Percentiles rank a stretch among this genome's conserved stretches.
Evolutionary conservation across 2,888 invertebrate genomes (phyloP).

Genomic region (Drosophila birchii): DNA sequence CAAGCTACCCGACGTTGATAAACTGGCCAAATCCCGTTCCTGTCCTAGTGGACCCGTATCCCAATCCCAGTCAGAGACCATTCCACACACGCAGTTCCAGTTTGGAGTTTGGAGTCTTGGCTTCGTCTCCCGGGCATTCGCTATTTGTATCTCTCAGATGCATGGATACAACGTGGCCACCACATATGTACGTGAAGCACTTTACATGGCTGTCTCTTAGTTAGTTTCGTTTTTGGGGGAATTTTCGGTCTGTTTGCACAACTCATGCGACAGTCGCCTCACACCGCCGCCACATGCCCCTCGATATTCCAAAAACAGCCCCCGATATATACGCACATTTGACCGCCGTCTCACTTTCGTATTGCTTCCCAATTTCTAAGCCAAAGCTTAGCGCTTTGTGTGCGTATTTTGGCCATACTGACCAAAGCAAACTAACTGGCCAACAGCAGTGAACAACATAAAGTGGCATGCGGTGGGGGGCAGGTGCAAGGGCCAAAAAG

Average conservation of each 20-base stretch:
- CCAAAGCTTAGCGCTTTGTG: constrained; percentile 62
- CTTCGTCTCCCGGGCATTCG: constrained; percentile 32
- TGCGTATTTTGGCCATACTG: constrained; percentile 65
- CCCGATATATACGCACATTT: constrained; percentile 47
- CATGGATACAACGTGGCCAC: constrained; percentile 29
- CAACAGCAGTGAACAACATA: constrained; percentile 2
- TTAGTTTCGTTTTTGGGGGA: constrained; percentile 51
- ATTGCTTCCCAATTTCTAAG: constrained; percentile 66
- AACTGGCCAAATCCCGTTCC: constrained; percentile 41
- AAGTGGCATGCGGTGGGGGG: neutral
- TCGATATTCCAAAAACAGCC: constrained; percentile 4
- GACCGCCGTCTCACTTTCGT: constrained; percentile 55
- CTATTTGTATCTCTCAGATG: constrained; percentile 66
- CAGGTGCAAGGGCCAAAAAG: neutral
- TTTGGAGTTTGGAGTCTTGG: constrained; percentile 27
- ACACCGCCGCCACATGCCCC: neutral
- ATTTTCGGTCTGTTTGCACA: constrained; percentile 69
- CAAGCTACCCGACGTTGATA: constrained; percentile 41
- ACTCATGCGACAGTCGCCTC: constrained; percentile 62
- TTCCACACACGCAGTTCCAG: constrained; percentile 31
- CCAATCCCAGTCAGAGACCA: constrained; percentile 18
- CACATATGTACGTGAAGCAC: constrained; percentile 50
- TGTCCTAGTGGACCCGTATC: constrained; percentile 23
- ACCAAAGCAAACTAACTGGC: constrained; percentile 55
- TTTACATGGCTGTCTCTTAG: constrained; percentile 61